These are phyloP conservation scores for Rhinichthys osculus DNA, from an alignment of 2,797 vertebrate species.

Conservation along the genomic window DNA sequence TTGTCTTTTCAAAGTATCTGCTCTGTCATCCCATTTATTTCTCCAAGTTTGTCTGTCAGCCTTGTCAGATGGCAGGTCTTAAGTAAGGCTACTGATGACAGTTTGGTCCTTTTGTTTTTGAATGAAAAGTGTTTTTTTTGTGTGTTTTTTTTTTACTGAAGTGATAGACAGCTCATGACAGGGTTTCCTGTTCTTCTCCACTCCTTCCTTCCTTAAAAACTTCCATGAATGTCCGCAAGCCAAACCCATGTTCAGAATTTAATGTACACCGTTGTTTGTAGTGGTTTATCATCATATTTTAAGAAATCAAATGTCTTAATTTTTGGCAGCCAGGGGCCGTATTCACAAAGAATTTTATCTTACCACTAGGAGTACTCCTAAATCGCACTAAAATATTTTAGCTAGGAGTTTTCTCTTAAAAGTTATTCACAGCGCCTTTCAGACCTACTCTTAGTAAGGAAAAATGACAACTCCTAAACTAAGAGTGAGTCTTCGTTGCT, in stretches of 20 bases:
- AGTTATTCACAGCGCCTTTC: too few species aligned
- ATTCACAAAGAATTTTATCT: too few species aligned
- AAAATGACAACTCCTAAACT: too few species aligned
- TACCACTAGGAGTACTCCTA: too few species aligned
- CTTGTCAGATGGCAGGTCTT: conserved; percentile 29
- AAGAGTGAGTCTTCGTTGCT: too few species aligned
- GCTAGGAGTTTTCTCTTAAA: too few species aligned
- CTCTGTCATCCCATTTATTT: conserved; percentile 28
- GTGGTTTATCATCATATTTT: not conserved
- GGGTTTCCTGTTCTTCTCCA: not conserved
- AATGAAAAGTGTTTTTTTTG: conserved; percentile 5
- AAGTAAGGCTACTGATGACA: conserved; percentile 35
- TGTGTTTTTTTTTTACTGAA: not conserved
- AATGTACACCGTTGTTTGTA: not conserved
- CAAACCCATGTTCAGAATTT: not conserved
- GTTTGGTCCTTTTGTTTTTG: conserved; percentile 13
- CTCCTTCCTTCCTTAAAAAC: not conserved
- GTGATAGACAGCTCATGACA: conserved; percentile 19
- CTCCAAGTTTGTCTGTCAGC: conserved; percentile 5
- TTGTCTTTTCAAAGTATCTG: conserved; percentile 34
- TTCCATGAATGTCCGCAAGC: not conserved
- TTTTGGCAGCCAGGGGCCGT: not conserved
- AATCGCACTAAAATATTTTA: too few species aligned
- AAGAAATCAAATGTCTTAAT: not conserved
- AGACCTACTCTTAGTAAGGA: too few species aligned